These are phyloP conservation scores for Thymelicus acteon DNA, from an alignment of 2,888 invertebrate genomes.

Conservation along the genomic window DNA sequence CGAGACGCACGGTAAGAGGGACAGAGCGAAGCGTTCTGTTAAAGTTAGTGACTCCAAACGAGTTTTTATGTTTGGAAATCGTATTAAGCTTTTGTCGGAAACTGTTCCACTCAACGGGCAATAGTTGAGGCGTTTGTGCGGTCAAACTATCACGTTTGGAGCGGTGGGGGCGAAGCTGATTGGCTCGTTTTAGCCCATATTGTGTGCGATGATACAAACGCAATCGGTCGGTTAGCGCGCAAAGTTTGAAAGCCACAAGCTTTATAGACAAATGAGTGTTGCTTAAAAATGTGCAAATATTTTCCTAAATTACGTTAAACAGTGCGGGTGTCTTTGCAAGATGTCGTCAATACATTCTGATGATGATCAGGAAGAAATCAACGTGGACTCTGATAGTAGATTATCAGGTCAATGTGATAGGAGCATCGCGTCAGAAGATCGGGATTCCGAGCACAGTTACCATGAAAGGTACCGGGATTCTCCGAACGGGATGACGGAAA, in stretches of 20 bases:
- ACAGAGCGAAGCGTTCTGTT: slow-evolving; percentile 75
- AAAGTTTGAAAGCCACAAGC: slow-evolving; percentile 53
- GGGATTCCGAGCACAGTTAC: slow-evolving; percentile 83
- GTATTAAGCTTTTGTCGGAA: slow-evolving; percentile 85
- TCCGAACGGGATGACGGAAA: slow-evolving; percentile 77
- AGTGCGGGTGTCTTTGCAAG: slow-evolving; percentile 63
- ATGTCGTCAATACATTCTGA: slow-evolving; percentile 85
- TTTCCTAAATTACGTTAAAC: slow-evolving; percentile 46
- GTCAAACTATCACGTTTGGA: slow-evolving; percentile 80
- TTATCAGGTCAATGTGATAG: slow-evolving; percentile 82
- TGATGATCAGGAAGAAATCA: slow-evolving; percentile 88
- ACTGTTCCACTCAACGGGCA: slow-evolving; percentile 83
- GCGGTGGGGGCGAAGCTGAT: slow-evolving; percentile 72
- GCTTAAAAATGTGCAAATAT: slow-evolving; percentile 45
- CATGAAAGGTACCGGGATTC: slow-evolving; percentile 78
- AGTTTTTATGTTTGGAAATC: slow-evolving; percentile 85
- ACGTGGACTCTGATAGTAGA: slow-evolving; percentile 87
- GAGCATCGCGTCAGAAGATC: slow-evolving; percentile 83
- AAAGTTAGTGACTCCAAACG: slow-evolving; percentile 83
- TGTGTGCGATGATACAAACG: slow-evolving; percentile 72
- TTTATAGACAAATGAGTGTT: slow-evolving; percentile 42
- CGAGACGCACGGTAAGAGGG: slow-evolving; percentile 71
- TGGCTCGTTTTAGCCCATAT: slow-evolving; percentile 73
- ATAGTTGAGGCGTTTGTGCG: slow-evolving; percentile 81
- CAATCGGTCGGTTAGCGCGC: slow-evolving; percentile 73